phyloP scores from a whole-genome alignment of 1,140 invertebrate genomes.

The Whitmania pigra region DNA sequence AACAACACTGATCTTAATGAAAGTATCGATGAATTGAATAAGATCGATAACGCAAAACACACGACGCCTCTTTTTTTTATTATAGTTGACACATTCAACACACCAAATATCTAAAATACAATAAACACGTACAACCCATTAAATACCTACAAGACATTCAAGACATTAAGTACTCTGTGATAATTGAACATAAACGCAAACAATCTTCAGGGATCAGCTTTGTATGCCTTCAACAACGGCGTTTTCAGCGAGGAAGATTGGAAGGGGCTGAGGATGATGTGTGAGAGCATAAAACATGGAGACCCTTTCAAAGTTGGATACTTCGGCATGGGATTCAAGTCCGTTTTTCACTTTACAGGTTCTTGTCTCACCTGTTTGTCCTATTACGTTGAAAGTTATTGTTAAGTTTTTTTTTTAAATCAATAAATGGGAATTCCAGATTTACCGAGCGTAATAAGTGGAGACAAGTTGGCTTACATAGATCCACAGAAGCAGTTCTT shows the following conservation, averaged over 20 bases:
- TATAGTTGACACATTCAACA: no score
- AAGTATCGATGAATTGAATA: no score
- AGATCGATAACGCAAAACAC: no score
- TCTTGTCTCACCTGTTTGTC: background rate
- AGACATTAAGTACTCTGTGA: no score
- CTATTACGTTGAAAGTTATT: background rate
- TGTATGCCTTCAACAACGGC: slow-evolving; percentile 33
- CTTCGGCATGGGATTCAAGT: slow-evolving; percentile 36
- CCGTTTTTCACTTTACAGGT: slow-evolving; percentile 37
- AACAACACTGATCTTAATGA: no score
- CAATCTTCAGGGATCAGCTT: slow-evolving; percentile 28
- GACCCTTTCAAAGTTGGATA: slow-evolving; percentile 35
- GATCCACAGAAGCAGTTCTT: slow-evolving; percentile 30
- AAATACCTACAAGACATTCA: no score
- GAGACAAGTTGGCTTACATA: slow-evolving; percentile 30
- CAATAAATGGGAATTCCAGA: slow-evolving; percentile 26
- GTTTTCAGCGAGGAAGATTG: slow-evolving; percentile 33
- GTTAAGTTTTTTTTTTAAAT: background rate
- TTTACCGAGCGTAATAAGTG: slow-evolving; percentile 34
- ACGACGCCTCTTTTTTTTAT: no score
- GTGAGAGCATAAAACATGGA: slow-evolving; percentile 30
- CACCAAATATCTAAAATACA: no score
- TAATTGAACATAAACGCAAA: no score
- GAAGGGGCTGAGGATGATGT: slow-evolving; percentile 30
- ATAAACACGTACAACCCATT: no score